Base-by-base conservation (phyloP, 2,888 invertebrate genomes). In the Charanyca ferruginea region DNA sequence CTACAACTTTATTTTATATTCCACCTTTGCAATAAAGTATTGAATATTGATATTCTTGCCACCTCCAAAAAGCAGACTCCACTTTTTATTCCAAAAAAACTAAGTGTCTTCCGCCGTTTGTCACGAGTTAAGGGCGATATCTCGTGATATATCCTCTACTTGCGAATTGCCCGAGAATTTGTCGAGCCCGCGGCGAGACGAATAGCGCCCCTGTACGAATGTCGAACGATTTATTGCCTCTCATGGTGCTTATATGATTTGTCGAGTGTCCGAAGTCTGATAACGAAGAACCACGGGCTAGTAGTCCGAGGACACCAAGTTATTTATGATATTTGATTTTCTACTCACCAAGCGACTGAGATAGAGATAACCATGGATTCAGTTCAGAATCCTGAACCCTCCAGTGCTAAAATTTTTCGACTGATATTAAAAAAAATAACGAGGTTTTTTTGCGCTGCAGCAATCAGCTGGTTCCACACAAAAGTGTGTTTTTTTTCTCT, bases 151-250 rank as follows among this genome's bases (percentile, higher is more conserved):
- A 93, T 92, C 84, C 85, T 62, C 74, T 62, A 79, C 77, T 78
- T 72, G 83, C 69, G 73, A 84, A 90, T 84, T 85, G 81, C 69
- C 77, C 76, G 87, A 84, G 90, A 87, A 92, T 93, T 93, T 93
- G 93, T 92, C 90, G 86, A 85, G 89, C 88, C 87, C 80, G 86
- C 85, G 85, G 79, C 83, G 83, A 89, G 89, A 90, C 85, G 89
- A 85, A 91, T 91, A 86, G 90, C 71, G 75, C 83, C 86, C 79
- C 78, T 84, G 87, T 86, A 84, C 78, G 80, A 80, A 83, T 87
- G 85, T 88, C 86, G 78, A 83, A 85, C 86, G 87, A 92, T 93
- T 93, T 92, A 93, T 91, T 80, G 79, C 76, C 79, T 78, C 84
- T 77, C 79, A 81, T 83, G 79, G 79, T 77, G 77, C 79, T 77